A percentile compares a stretch with the other conserved stretches of the same genome.
phyloP scores from a whole-genome alignment of 2,113 vertebrate genomes.

The Hippocampus barbouri region DNA sequence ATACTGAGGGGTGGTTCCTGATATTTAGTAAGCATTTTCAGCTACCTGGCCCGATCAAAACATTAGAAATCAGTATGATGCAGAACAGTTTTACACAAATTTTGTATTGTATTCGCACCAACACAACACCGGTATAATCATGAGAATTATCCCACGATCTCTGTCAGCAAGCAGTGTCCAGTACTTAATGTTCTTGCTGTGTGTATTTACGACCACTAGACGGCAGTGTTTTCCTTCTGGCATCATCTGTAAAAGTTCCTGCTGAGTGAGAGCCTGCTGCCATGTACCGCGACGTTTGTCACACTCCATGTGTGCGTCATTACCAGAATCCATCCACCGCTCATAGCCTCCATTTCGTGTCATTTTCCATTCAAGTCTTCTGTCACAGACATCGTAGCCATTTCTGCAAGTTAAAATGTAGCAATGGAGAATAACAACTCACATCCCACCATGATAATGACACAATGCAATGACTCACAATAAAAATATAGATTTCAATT shows the following conservation, averaged over 20 bases:
- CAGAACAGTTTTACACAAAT: no score
- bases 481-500: no score
- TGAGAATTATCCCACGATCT: no score
- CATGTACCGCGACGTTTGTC: conserved; percentile 23
- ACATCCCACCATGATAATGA: background rate
- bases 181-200: background rate
- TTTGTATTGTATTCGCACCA: no score
- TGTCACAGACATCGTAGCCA: background rate
- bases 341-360: conserved; percentile 9
- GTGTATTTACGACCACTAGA: conserved; percentile 38
- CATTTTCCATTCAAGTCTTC: background rate
- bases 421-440: background rate
- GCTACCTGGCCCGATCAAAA: no score
- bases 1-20: no score
- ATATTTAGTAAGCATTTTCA: no score
- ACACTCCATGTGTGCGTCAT: conserved; percentile 24
- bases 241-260: background rate
- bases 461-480: background rate
- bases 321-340: background rate
- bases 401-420: background rate
- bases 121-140: no score
- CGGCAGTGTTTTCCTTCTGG: conserved; percentile 40
- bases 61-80: no score
- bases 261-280: conserved; percentile 21
- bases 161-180: background rate